Percentiles rank a stretch among this genome's conserved stretches.
phyloP scores from a whole-genome alignment of 2,113 vertebrate genomes.

The Barbus barbus region DNA sequence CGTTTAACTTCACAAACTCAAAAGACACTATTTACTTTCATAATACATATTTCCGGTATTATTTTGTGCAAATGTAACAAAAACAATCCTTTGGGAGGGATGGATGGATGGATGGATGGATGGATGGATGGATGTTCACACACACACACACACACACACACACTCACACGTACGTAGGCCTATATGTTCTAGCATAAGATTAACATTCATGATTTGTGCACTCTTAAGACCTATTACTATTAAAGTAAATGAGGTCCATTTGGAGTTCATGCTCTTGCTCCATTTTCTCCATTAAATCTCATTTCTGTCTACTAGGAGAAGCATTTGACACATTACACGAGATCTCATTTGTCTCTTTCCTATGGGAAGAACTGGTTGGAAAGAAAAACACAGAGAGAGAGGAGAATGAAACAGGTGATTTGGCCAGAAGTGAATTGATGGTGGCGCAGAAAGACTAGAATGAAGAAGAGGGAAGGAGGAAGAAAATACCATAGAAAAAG shows the following conservation, averaged over 20 bases:
- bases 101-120: too few relatives aligned
- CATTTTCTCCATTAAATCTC: not conserved
- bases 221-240: not conserved
- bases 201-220: conserved; percentile 54
- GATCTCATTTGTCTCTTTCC: not conserved
- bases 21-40: too few relatives aligned
- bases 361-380: not conserved
- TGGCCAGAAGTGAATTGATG: not conserved
- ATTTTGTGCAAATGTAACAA: too few relatives aligned
- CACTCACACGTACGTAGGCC: too few relatives aligned
- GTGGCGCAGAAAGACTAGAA: conserved; percentile 12
- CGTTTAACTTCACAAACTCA: not conserved
- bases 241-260: not conserved
- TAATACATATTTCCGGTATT: too few relatives aligned
- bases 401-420: not conserved
- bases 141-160: too few relatives aligned
- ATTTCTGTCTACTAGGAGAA: not conserved
- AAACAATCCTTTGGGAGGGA: too few relatives aligned
- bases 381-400: not conserved
- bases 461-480: conserved; percentile 4
- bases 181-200: not conserved
- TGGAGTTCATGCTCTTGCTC: not conserved
- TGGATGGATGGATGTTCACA: too few relatives aligned
- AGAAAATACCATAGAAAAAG: conserved; percentile 10
- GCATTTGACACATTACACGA: not conserved